phyloP scores from a whole-genome alignment of 2,113 vertebrate genomes.

The Motacilla tschutschensis region DNA sequence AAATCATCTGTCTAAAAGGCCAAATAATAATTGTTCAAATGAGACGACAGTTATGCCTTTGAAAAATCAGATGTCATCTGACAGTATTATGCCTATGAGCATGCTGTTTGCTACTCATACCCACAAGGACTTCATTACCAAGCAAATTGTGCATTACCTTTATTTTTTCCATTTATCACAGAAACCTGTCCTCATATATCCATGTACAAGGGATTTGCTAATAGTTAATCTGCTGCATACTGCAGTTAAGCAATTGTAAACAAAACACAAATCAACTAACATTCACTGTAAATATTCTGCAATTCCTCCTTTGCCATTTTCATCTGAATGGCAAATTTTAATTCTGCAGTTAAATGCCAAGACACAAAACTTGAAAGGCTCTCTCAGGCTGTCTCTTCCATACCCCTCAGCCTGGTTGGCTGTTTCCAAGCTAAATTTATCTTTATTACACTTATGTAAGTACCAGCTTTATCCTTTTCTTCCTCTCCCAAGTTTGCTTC shows the following conservation, averaged over 20 bases:
- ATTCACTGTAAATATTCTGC: background rate
- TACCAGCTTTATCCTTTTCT: slow-evolving; percentile 26
- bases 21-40: background rate
- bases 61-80: background rate
- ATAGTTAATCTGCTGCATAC: background rate
- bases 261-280: background rate
- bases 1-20: slow-evolving; percentile 33
- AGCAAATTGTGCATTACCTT: background rate
- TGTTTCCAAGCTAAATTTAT: slow-evolving; percentile 32
- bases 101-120: background rate
- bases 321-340: background rate
- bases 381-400: background rate
- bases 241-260: background rate
- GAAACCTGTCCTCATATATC: background rate
- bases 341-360: background rate
- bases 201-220: background rate
- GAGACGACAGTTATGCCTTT: background rate
- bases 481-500: slow-evolving; percentile 2
- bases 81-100: background rate
- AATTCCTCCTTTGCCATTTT: background rate
- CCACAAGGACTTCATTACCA: background rate
- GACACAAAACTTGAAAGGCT: background rate
- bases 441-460: slow-evolving; percentile 11
- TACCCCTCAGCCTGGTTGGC: background rate
- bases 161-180: background rate